Evolutionary conservation across 2,113 vertebrate species (phyloP).

Genomic region (Stigmatopora argus): DNA sequence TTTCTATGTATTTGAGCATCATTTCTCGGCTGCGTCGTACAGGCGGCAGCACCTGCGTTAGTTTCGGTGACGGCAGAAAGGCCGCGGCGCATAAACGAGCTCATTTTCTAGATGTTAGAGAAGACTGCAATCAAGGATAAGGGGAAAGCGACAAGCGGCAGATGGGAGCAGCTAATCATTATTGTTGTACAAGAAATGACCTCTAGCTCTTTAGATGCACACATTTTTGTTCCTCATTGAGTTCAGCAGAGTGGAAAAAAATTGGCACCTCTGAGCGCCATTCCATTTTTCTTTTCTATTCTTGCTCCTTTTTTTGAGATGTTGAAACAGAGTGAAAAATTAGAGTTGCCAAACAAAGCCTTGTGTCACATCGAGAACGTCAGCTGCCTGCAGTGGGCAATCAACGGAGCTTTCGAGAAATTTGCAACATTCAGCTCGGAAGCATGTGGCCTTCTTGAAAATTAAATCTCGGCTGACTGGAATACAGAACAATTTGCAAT

Average conservation of each 20-base stretch:
- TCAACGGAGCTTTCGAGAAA: constrained; percentile 63
- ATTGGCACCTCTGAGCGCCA: constrained; percentile 37
- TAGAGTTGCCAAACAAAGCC: constrained; percentile 63
- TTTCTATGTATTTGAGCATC: constrained; percentile 14
- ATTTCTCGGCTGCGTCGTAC: constrained; percentile 26
- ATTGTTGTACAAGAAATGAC: constrained; percentile 77
- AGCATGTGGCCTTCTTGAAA: constrained; percentile 33
- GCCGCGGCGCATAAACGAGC: constrained; percentile 66
- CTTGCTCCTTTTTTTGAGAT: constrained; percentile 16
- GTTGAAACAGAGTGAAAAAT: constrained; percentile 55
- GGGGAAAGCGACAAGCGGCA: constrained; percentile 60
- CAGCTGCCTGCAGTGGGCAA: constrained; percentile 66
- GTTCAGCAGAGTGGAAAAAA: neutral
- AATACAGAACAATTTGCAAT: constrained; percentile 37
- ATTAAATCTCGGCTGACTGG: constrained; percentile 40
- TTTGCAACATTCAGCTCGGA: constrained; percentile 63
- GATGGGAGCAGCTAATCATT: constrained; percentile 77
- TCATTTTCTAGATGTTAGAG: constrained; percentile 72
- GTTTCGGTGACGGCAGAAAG: constrained; percentile 50
- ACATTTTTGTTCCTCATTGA: neutral
- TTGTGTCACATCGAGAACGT: constrained; percentile 56
- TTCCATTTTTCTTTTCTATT: neutral
- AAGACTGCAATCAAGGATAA: constrained; percentile 72
- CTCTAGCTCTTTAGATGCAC: constrained; percentile 55
- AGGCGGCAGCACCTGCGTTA: constrained; percentile 64